Evolutionary conservation across 2,113 vertebrate species (phyloP).

Genomic region (Thamnophis sirtalis): DNA sequence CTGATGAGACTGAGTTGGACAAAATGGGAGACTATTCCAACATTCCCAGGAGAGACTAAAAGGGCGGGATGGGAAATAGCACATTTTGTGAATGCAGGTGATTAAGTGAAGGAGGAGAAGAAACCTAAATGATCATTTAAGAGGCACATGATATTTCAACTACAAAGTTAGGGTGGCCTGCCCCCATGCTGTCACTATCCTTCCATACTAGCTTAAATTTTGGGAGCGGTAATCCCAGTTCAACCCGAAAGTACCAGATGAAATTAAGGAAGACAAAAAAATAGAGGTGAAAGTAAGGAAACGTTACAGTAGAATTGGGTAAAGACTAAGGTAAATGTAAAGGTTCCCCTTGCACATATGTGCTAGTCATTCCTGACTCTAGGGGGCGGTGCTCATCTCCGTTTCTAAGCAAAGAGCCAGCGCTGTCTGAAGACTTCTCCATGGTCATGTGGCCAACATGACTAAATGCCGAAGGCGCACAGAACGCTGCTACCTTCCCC

Average conservation of each 20-base stretch:
- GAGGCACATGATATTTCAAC: background rate
- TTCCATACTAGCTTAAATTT: background rate
- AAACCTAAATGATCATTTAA: background rate
- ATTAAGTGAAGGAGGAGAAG: background rate
- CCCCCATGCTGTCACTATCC: background rate
- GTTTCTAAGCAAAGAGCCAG: too few species aligned
- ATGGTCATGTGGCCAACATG: too few species aligned
- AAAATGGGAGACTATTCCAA: background rate
- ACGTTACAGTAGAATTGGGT: background rate
- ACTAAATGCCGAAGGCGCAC: too few species aligned
- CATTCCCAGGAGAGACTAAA: background rate
- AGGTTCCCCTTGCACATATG: too few species aligned
- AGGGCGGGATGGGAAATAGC: background rate
- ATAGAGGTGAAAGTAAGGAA: background rate
- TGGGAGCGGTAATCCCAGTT: background rate
- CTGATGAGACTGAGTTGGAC: background rate
- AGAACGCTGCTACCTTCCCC: too few species aligned
- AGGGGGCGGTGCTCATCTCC: too few species aligned
- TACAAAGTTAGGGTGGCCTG: background rate
- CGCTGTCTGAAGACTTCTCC: too few species aligned
- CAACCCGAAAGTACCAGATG: background rate
- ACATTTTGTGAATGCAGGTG: background rate
- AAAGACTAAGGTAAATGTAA: background rate
- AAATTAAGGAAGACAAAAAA: background rate
- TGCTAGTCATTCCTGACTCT: too few species aligned